Evolutionary conservation across 2,797 vertebrate species (phyloP).

Genomic region (Sphenodon punctatus): DNA sequence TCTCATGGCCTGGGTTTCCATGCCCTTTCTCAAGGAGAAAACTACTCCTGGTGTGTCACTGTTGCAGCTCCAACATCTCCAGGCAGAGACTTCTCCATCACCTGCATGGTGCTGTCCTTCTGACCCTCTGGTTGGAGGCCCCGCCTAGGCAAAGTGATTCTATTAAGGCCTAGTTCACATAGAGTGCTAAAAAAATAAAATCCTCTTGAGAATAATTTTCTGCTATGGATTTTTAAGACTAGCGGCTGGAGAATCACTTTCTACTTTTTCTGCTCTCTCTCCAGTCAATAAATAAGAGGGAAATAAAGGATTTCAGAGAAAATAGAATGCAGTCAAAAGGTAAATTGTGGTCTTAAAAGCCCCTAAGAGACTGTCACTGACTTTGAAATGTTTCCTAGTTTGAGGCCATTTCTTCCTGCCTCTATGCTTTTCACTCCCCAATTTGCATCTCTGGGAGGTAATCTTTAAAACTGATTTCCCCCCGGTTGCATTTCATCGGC

Average conservation of each 20-base stretch:
- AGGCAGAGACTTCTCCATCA: neutral
- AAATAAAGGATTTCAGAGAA: slow-evolving; percentile 78
- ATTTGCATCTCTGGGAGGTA: slow-evolving; percentile 67
- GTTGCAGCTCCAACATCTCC: neutral
- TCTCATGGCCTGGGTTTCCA: neutral
- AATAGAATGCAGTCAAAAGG: slow-evolving; percentile 77
- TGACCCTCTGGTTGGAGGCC: neutral
- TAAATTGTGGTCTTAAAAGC: slow-evolving; percentile 77
- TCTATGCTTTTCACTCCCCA: slow-evolving; percentile 37
- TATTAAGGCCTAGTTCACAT: slow-evolving; percentile 58
- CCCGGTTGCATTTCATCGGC: slow-evolving; percentile 64
- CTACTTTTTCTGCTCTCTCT: slow-evolving; percentile 58
- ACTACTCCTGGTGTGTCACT: accelerated
- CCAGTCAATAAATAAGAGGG: slow-evolving; percentile 78
- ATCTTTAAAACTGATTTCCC: slow-evolving; percentile 75
- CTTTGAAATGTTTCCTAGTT: slow-evolving; percentile 65
- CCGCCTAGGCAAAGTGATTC: slow-evolving; percentile 47
- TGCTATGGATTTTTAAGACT: slow-evolving; percentile 72
- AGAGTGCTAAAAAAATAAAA: slow-evolving; percentile 21
- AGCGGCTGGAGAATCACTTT: slow-evolving; percentile 62
- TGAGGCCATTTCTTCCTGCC: slow-evolving; percentile 51
- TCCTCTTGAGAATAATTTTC: slow-evolving; percentile 66
- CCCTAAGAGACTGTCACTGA: slow-evolving; percentile 68
- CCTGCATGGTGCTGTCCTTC: neutral
- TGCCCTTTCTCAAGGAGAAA: neutral